Base-by-base conservation (phyloP, 1,140 invertebrate species). In the Drosophila neocordata region DNA sequence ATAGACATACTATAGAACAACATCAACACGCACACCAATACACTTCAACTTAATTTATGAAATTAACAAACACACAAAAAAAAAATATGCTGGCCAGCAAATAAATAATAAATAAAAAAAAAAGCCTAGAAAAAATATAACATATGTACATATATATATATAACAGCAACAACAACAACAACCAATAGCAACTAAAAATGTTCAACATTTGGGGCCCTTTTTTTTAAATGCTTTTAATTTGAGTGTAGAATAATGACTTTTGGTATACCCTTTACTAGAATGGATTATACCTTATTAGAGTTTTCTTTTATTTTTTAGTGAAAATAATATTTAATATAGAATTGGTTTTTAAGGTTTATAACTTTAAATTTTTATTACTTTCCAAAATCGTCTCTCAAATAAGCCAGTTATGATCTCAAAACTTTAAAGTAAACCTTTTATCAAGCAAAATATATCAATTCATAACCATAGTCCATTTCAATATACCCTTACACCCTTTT, bases 31-130 rank as follows among this genome's bases (percentile, higher is more conserved):
- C 41, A 37, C 58, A 64, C 56, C 37, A 35, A 52, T 12, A 20
- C 44, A 61, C 13, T 41, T 61, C 65, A 61, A 61, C 78, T 73
- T 79, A 82, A 85, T 85, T 85, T 85, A 85, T 87, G 82, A 85
- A 85, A 88, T 85, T 87, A 85, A 88, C 75, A 85, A 75, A 68
- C 59, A 34, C 63, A 85, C 63, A 27, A 12, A 56, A 12, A 56
- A 55, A 73, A 59, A 68, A 53, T 70, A 60, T 77, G 63, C 73
- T 58, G 60, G 62, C 61, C 53, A 62, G 58, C 69, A 81, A 79
- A 83, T 60, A 77, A 79, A 74, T 74, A 74, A 74, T 75, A 75
- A 75, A 73, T 77, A 85, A 80, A 77, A 73, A 79, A 82, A 71
- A 60, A 73, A 69, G 78, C 27, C 71, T 62, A 63, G 22, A 24